Evolutionary conservation across 2,888 invertebrate genomes (phyloP), one percentile per base, ranked within the genome.

Genomic region (Cremastobaeus sp.): DNA sequence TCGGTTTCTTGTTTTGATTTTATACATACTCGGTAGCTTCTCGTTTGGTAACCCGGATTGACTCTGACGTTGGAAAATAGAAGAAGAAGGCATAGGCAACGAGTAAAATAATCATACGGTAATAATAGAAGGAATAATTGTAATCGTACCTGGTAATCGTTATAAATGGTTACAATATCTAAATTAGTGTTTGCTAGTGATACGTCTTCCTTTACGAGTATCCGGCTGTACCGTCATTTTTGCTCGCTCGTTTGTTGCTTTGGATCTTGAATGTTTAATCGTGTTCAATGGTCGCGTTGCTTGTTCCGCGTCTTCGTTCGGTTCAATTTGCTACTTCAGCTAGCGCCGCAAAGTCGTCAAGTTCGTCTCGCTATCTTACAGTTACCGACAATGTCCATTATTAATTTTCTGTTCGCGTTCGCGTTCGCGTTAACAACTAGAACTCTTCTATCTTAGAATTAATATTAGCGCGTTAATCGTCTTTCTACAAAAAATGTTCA

Each of bases 401-500:
- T 80, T 81, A 79, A 72, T 47, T 66, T 70, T 48, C 32, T 54
- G 60, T 60, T 71, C 78, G 54, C 52, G 8, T 76, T 76, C 78
- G 78, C 72, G 60, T 60, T 71, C 78, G 54, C 52, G 8, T 76
- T 76, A 79, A 79, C 72, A 79, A 76, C 79, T 79, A 79, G 77
- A 77, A 74, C 76, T 74, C 72, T 47, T 70, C 55, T 73, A 57
- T 77, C 74, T 76, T 73, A 77, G 71, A 78, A 78, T 82, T 77
- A 76, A 80, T 79, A 77, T 73, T 77, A 79, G 79, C 78, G 76
- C 76, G 72, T 78, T 78, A 75, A 77, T 76, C 50, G 20, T 71
- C 30, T 76, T 74, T 74, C 72, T 76, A 69, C 72, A 69, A 76
- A 76, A 75, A 85, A 82, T 80, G 78, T 81, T 81, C 77, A 79